Percentiles rank a stretch among this genome's conserved stretches.
Conservation (phyloP, 2,113 vertebrate genomes). For the Sturnus vulgaris region DNA sequence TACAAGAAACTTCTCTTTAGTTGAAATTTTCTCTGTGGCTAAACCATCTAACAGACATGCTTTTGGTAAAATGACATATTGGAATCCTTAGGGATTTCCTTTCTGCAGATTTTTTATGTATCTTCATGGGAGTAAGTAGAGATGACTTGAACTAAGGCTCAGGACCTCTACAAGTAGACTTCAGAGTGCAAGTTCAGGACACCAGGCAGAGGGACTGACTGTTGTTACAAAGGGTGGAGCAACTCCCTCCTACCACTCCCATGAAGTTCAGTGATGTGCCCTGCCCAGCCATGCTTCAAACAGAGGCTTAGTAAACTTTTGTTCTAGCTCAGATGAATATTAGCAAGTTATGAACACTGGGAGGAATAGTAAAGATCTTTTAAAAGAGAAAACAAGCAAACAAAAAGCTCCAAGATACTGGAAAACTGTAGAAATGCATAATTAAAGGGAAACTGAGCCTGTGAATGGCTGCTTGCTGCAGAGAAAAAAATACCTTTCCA, state of each 20-base stretch:
- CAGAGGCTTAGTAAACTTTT: neutral
- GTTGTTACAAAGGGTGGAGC: neutral
- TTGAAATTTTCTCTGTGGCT: neutral
- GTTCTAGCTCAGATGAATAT: neutral
- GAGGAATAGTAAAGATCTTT: neutral
- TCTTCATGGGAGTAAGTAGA: neutral
- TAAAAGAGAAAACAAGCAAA: neutral
- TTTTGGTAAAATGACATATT: neutral
- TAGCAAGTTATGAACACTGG: neutral
- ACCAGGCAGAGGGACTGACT: neutral
- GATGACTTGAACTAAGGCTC: neutral
- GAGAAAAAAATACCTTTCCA: neutral
- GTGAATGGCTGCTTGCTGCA: neutral
- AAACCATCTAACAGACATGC: neutral
- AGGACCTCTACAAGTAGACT: neutral
- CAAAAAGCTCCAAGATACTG: neutral
- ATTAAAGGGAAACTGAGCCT: neutral
- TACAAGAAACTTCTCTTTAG: neutral
- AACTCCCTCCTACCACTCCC: accelerated
- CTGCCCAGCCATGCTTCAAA: neutral
- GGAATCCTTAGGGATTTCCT: neutral
- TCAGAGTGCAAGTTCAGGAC: neutral
- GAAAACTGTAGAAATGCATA: neutral
- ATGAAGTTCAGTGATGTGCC: neutral
- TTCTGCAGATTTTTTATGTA: neutral